Conservation (phyloP, 2,113 vertebrate genomes). For the Silurus glanis region DNA sequence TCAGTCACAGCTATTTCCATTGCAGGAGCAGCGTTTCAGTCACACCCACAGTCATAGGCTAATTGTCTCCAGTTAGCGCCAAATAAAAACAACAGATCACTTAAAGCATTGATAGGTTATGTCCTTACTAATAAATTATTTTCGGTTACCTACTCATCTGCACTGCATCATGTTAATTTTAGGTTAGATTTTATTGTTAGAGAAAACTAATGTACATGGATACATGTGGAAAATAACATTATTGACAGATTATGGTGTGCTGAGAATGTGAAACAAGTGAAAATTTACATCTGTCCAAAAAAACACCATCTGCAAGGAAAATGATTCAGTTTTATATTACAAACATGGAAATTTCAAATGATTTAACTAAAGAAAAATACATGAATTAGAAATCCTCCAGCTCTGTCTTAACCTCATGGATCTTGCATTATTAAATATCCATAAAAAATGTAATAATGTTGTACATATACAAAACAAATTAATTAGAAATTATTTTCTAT, state of each 20-base stretch:
- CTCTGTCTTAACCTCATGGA: not conserved
- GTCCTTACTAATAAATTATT: not conserved
- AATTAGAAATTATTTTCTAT: not conserved
- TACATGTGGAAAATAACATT: not conserved
- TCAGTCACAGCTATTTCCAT: constrained; percentile 18
- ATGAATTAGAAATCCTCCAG: not conserved
- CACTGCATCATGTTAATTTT: not conserved
- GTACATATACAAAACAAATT: not conserved
- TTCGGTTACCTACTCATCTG: not conserved
- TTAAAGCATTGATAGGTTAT: not conserved
- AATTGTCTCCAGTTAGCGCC: not conserved
- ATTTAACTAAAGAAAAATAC: not conserved
- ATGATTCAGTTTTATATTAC: not conserved
- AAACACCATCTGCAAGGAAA: not conserved
- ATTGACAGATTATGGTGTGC: not conserved
- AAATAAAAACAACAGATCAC: not conserved
- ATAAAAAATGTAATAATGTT: too few relatives aligned
- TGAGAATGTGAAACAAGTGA: not conserved
- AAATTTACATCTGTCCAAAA: not conserved
- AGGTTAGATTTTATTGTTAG: not conserved
- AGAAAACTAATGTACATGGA: too few relatives aligned
- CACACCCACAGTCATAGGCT: not conserved
- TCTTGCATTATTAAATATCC: not conserved
- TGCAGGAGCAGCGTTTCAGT: not conserved
- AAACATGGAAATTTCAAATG: not conserved